Conservation (phyloP, 35 echinoderm and acorn worm species). For the Ophiothrix spiculata region DNA sequence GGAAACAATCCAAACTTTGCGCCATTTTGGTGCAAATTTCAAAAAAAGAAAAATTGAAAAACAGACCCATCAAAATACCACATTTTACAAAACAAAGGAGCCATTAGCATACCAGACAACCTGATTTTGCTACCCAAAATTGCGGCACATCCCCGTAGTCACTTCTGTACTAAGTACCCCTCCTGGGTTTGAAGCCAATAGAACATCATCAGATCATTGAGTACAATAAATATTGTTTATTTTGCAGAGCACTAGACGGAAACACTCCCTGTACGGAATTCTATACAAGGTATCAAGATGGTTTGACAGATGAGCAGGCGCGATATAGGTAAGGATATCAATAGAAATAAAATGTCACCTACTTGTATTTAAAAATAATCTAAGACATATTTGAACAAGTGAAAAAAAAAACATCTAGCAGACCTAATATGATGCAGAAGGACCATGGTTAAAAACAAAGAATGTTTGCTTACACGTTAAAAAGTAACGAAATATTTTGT, state of each 20-base stretch:
- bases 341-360: neutral
- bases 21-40: no score
- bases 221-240: neutral
- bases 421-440: neutral
- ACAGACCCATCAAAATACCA: no score
- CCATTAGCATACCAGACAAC: no score
- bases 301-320: conserved; percentile 29
- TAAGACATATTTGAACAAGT: neutral
- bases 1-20: no score
- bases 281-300: conserved; percentile 19
- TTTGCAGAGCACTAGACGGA: conserved; percentile 36
- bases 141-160: no score
- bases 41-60: no score
- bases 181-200: neutral
- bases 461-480: no score
- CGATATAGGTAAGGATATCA: conserved; percentile 21
- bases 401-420: neutral
- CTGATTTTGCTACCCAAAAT: no score
- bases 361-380: neutral
- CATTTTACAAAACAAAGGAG: no score
- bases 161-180: no score
- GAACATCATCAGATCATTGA: no score
- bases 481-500: neutral
- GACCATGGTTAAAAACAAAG: neutral
- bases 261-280: conserved; percentile 40